Percentiles rank a stretch among this genome's conserved stretches.
Conservation (phyloP, 2,888 invertebrate species). For the Tiliacea citrago region DNA sequence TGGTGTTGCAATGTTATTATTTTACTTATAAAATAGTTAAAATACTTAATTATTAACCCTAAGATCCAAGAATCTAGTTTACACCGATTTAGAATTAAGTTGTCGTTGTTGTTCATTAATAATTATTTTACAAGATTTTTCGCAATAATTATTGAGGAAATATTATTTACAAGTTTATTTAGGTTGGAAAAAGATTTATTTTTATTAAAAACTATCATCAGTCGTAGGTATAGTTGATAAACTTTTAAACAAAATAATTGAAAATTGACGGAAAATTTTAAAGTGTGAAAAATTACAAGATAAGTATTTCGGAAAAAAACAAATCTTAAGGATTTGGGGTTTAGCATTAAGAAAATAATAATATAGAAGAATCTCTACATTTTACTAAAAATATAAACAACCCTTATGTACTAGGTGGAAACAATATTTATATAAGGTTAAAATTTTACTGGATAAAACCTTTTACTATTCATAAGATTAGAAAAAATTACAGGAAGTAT, state of each 20-base stretch:
- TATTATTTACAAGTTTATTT: conserved; percentile 76
- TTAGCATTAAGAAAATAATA: conserved; percentile 28
- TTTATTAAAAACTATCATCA: conserved; percentile 83
- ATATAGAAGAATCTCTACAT: conserved; percentile 63
- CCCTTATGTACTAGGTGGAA: conserved; percentile 62
- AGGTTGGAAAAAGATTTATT: conserved; percentile 74
- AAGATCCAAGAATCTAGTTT: conserved; percentile 77
- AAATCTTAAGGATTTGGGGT: conserved; percentile 10
- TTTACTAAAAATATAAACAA: conserved; percentile 59
- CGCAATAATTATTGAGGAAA: conserved; percentile 69
- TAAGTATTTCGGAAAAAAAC: conserved; percentile 17
- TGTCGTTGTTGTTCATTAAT: conserved; percentile 87
- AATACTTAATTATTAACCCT: conserved; percentile 64
- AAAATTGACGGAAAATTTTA: conserved; percentile 25
- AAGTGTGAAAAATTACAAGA: conserved; percentile 14
- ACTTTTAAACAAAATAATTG: conserved; percentile 57
- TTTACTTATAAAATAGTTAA: conserved; percentile 72
- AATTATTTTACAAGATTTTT: conserved; percentile 69
- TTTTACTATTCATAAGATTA: conserved; percentile 84
- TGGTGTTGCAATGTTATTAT: conserved; percentile 83
- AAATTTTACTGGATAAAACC: conserved; percentile 72
- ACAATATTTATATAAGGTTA: conserved; percentile 50
- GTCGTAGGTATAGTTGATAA: conserved; percentile 80
- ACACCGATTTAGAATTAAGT: conserved; percentile 89
- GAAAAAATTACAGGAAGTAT: conserved; percentile 83